Base-by-base conservation (phyloP, 2,888 invertebrate species). In the Cacoxenus indagator region DNA sequence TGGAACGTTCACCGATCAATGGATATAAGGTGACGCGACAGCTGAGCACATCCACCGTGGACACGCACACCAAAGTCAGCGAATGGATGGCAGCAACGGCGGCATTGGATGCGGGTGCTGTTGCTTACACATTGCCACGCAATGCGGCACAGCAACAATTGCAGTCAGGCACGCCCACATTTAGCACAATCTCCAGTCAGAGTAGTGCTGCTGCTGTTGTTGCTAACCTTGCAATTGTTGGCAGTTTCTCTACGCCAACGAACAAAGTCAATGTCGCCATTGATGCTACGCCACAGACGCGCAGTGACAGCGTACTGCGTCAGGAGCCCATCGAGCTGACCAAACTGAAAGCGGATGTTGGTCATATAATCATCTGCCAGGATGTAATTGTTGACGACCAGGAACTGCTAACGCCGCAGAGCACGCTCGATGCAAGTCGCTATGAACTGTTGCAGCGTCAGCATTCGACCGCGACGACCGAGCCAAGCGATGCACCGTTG, bases 11-110 rank as follows among this genome's bases (percentile, higher is more conserved):
- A 0, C 86, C 88, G 9, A 90, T 91, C 72, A 88, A 89, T 76
- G 91, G 91, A 73, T 92, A 92, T 78, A 92, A 92, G 84, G 87
- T 94, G 29, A 90, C 92, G 22, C 88, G 94, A 24, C 93, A 94
- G 86, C 90, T 93, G 81, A 95, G 94, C 5, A 92, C 91, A 4
- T 95, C 94, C 72, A 95, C 95, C 0, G 91, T 96, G 73, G 95
- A 96, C 85, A 94, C 95, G 0, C 93, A 95, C 83, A 93, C 94
- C 14, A 95, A 95, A 90, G 95, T 96, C 0, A 91, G 93, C 72
- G 94, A 95, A 77, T 95, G 96, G 96, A 95, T 96, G 77, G 92
- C 61, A 4, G 55, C 86, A 84, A 86, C 85, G n/a, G 57, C 11
- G n/a, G 65, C 87, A 84, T n/a, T n/a, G n/a, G n/a, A n/a, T n/a